Conservation (phyloP, 2,113 vertebrate genomes). For the Dromaius novaehollandiae region DNA sequence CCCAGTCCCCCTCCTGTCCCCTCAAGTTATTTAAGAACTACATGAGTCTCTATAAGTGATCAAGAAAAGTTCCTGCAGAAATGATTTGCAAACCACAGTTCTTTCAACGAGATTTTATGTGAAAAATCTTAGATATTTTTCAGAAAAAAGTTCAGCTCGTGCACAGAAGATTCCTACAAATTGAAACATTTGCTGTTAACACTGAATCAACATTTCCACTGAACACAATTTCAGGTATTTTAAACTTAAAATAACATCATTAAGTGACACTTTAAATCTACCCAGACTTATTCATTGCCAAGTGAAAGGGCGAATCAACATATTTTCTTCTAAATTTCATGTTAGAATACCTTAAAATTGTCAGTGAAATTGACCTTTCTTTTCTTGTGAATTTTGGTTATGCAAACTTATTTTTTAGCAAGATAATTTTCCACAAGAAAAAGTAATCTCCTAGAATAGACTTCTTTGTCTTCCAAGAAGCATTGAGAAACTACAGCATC, state of each 20-base stretch:
- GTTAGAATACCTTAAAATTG: background rate
- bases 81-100: background rate
- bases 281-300: background rate
- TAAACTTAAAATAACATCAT: background rate
- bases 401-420: background rate
- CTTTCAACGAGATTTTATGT: background rate
- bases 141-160: background rate
- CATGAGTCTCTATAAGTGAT: background rate
- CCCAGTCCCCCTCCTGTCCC: background rate
- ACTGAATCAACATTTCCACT: background rate
- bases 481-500: background rate
- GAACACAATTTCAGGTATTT: background rate
- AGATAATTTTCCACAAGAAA: background rate
- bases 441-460: background rate
- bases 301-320: background rate
- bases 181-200: background rate
- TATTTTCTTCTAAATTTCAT: background rate
- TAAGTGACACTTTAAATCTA: background rate
- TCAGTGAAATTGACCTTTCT: background rate
- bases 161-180: background rate
- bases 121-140: background rate
- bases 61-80: conserved; percentile 6
- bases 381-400: background rate
- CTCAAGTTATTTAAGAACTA: conserved; percentile 21
- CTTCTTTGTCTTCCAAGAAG: background rate